These are phyloP conservation scores for Apus apus DNA, from an alignment of 2,113 vertebrate genomes.

Conservation along the genomic window DNA sequence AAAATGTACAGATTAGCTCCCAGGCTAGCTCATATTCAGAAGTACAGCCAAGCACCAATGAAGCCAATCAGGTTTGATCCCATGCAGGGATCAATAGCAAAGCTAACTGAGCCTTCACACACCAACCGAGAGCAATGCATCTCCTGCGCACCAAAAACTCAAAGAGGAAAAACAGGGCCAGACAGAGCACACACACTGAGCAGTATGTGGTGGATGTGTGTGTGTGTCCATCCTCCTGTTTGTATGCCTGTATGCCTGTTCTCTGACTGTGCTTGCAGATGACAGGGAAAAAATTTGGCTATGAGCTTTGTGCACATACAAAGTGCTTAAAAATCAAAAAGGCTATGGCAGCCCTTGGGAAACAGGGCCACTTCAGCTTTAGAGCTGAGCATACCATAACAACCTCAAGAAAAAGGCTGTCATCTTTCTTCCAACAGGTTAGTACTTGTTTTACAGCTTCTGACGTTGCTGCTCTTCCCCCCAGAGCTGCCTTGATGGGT, in stretches of 20 bases:
- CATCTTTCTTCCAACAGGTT: background rate
- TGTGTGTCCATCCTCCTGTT: background rate
- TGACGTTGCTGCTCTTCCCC: background rate
- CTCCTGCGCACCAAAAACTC: background rate
- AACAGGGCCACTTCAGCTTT: background rate
- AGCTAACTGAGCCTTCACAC: background rate
- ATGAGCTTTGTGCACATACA: fast-evolving
- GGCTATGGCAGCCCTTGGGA: background rate
- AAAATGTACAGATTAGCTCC: constrained; percentile 33
- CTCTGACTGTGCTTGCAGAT: background rate
- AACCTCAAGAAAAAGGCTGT: background rate
- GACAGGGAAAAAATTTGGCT: background rate
- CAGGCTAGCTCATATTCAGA: background rate
- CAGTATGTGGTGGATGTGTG: fast-evolving
- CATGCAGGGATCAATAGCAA: background rate
- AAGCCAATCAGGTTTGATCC: background rate
- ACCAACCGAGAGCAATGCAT: background rate
- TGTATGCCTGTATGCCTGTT: background rate
- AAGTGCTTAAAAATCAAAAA: background rate
- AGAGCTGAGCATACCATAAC: background rate
- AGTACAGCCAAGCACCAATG: background rate
- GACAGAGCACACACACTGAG: background rate
- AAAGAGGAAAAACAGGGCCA: background rate
- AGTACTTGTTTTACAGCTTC: background rate
- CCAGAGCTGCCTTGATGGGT: background rate